Evolutionary conservation across 2,888 invertebrate genomes (phyloP).

Genomic region (Lycophotia porphyrea): DNA sequence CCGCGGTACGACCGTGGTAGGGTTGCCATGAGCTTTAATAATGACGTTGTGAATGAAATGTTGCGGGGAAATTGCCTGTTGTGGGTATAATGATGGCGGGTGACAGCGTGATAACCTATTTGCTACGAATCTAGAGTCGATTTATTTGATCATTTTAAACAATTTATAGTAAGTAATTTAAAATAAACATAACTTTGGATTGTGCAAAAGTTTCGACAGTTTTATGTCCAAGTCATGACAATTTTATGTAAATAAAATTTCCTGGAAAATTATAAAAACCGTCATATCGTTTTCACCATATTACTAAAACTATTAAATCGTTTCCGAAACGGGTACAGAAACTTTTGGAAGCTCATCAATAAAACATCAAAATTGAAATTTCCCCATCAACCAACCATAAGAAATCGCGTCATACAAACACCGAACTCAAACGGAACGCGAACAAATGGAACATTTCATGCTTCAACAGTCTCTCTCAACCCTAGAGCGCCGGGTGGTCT

Average conservation of each 20-base stretch:
- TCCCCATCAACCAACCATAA: slow-evolving; percentile 32
- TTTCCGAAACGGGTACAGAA: no score
- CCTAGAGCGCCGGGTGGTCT: slow-evolving; percentile 77
- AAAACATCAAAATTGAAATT: slow-evolving; percentile 12
- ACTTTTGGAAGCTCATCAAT: slow-evolving; percentile 10
- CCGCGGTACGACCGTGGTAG: slow-evolving; percentile 64
- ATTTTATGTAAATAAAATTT: background rate
- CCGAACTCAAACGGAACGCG: slow-evolving; percentile 42
- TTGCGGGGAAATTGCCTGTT: slow-evolving; percentile 36
- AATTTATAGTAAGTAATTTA: no score
- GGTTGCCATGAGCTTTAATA: slow-evolving; percentile 67
- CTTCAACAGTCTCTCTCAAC: slow-evolving; percentile 66
- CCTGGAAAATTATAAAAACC: background rate
- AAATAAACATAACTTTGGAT: background rate
- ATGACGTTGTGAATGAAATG: slow-evolving; percentile 45
- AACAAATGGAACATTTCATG: slow-evolving; percentile 43
- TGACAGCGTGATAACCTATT: slow-evolving; percentile 16
- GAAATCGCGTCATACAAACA: slow-evolving; percentile 43
- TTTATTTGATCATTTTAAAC: background rate
- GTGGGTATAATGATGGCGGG: slow-evolving; percentile 21
- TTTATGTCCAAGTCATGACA: no score
- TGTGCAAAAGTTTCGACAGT: background rate
- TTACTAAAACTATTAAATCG: background rate
- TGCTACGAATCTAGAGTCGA: background rate
- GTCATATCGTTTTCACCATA: background rate